Evolutionary conservation across 1,140 invertebrate species (phyloP).

Genomic region (Tetramorium alpestre): DNA sequence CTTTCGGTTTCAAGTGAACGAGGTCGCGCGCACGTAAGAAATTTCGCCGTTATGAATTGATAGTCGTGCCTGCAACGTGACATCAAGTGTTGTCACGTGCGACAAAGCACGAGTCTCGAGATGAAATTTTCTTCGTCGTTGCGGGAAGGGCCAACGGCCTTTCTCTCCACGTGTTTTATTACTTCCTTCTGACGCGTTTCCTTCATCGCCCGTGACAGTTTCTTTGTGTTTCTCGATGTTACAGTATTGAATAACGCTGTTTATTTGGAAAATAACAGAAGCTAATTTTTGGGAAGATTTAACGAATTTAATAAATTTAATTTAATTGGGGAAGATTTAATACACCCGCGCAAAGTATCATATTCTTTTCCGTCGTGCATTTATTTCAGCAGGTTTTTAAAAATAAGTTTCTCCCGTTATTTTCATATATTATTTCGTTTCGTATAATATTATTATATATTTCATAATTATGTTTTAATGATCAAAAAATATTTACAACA

Average conservation of each 20-base stretch:
- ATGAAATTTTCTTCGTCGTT: conserved; percentile 41
- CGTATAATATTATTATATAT: neutral
- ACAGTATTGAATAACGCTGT: conserved; percentile 1
- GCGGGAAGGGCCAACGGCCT: conserved; percentile 14
- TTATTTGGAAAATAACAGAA: neutral
- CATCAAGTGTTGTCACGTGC: conserved; percentile 51
- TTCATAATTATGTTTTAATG: neutral
- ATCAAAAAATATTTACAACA: neutral
- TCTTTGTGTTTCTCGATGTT: neutral
- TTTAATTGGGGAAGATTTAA: neutral
- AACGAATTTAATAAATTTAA: conserved; percentile 23
- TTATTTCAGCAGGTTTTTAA: neutral
- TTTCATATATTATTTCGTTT: neutral
- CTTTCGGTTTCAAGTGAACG: conserved; percentile 45
- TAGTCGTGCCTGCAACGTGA: conserved; percentile 16
- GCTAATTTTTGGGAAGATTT: neutral
- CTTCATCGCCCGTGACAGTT: conserved; percentile 2
- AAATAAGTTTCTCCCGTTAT: neutral
- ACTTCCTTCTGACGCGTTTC: conserved; percentile 56
- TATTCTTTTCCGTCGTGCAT: neutral
- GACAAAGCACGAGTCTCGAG: neutral
- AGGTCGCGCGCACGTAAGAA: conserved; percentile 42
- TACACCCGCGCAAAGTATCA: neutral
- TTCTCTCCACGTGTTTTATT: conserved; percentile 49
- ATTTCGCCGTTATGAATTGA: conserved; percentile 49